phyloP scores from a whole-genome alignment of 2,113 vertebrate species.

The Thermophis baileyi region DNA sequence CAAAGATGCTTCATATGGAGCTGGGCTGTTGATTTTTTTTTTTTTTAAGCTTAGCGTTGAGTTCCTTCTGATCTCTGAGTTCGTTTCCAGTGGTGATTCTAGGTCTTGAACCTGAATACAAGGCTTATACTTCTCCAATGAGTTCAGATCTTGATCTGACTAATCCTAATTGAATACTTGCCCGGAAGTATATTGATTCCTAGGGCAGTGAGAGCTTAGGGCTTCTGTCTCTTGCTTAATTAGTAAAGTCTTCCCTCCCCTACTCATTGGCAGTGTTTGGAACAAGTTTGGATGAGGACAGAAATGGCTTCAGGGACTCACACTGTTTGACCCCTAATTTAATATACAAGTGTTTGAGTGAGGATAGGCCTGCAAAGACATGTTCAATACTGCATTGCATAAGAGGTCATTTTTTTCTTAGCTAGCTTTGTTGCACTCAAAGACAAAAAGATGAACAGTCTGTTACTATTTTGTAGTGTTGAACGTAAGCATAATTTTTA shows the following conservation, averaged over 20 bases:
- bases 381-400: neutral
- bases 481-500: neutral
- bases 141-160: neutral
- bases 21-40: neutral
- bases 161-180: neutral
- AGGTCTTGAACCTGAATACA: neutral
- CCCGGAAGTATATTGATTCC: neutral
- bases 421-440: neutral
- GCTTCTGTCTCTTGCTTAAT: neutral
- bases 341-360: neutral
- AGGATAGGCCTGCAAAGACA: neutral
- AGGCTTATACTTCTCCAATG: neutral
- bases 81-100: neutral
- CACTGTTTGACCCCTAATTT: neutral
- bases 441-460: neutral
- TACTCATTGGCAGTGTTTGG: neutral
- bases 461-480: neutral
- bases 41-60: neutral
- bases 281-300: neutral
- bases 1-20: neutral
- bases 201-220: neutral
- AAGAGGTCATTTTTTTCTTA: neutral
- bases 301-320: neutral
- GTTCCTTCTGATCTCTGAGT: neutral
- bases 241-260: neutral